Conservation (phyloP, 2,888 invertebrate genomes). For the Cenopis cana region DNA sequence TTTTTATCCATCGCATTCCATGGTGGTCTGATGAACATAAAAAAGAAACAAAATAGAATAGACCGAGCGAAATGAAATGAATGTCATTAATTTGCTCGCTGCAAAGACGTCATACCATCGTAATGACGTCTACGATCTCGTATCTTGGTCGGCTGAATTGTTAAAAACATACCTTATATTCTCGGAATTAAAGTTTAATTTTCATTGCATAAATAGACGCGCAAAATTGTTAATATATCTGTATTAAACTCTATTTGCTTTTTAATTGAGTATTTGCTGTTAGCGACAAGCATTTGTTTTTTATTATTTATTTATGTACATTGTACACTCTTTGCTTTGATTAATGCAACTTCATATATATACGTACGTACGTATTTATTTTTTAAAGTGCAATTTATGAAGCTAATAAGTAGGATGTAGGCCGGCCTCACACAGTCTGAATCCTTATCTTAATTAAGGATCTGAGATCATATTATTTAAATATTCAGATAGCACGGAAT, state of each 20-base stretch:
- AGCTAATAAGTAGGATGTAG: too few relatives aligned
- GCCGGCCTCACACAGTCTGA: too few relatives aligned
- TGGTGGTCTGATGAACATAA: conserved; percentile 5
- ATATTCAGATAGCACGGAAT: too few relatives aligned
- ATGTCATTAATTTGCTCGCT: conserved; percentile 31
- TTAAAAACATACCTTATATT: neutral
- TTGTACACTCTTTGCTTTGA: neutral
- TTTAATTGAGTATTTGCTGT: conserved; percentile 37
- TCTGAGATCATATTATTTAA: too few relatives aligned
- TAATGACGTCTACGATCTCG: conserved; percentile 5
- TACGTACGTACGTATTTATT: too few relatives aligned
- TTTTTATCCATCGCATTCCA: conserved; percentile 2
- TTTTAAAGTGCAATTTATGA: too few relatives aligned
- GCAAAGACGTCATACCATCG: conserved; percentile 28
- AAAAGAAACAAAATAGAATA: conserved; percentile 35
- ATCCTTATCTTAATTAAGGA: too few relatives aligned
- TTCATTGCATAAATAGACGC: too few relatives aligned
- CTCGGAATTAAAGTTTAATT: neutral
- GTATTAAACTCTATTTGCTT: conserved; percentile 13
- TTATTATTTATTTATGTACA: too few relatives aligned
- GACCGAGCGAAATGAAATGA: conserved; percentile 25
- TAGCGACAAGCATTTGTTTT: conserved; percentile 24
- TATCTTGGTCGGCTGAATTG: neutral
- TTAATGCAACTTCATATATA: neutral
- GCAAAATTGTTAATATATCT: neutral